phyloP scores from a whole-genome alignment of 2,113 vertebrate genomes.

The Hiodon alosoides region DNA sequence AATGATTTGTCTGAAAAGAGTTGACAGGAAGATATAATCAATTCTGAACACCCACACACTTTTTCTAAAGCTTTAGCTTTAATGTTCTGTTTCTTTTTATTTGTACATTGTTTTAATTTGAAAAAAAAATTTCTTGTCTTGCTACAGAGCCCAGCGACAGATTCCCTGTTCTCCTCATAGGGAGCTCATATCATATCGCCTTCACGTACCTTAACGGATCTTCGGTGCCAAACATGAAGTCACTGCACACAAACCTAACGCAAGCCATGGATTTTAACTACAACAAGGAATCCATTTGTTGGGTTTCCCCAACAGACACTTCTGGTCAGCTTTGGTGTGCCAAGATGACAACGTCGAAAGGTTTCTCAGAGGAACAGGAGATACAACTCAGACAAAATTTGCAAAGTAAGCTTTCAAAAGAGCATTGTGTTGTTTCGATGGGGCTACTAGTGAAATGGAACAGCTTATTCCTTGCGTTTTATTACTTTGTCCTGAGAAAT shows the following conservation, averaged over 20 bases:
- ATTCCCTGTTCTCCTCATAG: conserved; percentile 76
- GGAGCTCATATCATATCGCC: conserved; percentile 72
- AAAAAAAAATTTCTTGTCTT: neutral
- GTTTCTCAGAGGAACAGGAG: conserved; percentile 67
- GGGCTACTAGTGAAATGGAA: too few relatives aligned
- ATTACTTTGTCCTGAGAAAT: too few relatives aligned
- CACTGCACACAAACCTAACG: conserved; percentile 68
- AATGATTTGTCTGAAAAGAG: too few relatives aligned
- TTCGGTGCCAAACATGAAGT: conserved; percentile 55
- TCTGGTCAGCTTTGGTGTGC: conserved; percentile 77
- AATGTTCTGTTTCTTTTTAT: conserved; percentile 15
- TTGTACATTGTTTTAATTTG: too few relatives aligned
- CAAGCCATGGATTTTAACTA: conserved; percentile 77
- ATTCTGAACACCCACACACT: neutral
- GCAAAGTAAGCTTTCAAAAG: conserved; percentile 67
- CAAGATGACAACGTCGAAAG: conserved; percentile 65
- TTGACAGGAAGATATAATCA: too few relatives aligned
- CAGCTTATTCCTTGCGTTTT: too few relatives aligned
- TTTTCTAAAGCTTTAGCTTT: neutral
- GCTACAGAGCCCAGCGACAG: conserved; percentile 74
- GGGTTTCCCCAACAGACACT: conserved; percentile 76
- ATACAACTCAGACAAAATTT: conserved; percentile 73
- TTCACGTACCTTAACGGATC: conserved; percentile 79
- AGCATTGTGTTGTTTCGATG: neutral
- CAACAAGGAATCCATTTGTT: conserved; percentile 77